Evolutionary conservation across 1,140 invertebrate species (phyloP).

Genomic region (Euura lappo): DNA sequence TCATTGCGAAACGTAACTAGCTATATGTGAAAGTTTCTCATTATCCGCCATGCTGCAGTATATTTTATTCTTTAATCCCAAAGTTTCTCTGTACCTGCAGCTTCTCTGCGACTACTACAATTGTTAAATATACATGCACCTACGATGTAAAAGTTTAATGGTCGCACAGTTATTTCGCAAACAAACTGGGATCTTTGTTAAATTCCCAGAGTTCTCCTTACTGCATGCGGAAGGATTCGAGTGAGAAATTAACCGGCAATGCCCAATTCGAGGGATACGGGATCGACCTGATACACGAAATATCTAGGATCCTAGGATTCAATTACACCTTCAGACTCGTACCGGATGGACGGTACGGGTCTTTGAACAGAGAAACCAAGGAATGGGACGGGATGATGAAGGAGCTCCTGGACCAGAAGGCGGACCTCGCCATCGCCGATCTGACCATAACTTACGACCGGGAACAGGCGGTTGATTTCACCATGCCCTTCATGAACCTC

Average conservation of each 20-base stretch:
- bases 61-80: too few species aligned
- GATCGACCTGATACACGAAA: constrained; percentile 86
- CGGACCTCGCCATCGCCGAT: constrained; percentile 91
- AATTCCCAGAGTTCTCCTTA: constrained; percentile 83
- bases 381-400: constrained; percentile 96
- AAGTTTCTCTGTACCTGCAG: too few species aligned
- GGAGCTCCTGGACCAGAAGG: constrained; percentile 87
- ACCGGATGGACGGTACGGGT: constrained; percentile 83
- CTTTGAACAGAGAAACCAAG: constrained; percentile 75
- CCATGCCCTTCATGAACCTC: constrained; percentile 95
- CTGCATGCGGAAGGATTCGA: constrained; percentile 87
- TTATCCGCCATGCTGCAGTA: background rate
- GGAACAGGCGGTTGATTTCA: constrained; percentile 91
- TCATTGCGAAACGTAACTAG: constrained; percentile 11
- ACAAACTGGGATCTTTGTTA: too few species aligned
- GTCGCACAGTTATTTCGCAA: too few species aligned
- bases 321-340: constrained; percentile 87
- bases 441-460: constrained; percentile 92
- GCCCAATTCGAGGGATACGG: constrained; percentile 89
- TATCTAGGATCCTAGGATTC: constrained; percentile 87
- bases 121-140: too few species aligned
- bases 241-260: constrained; percentile 80
- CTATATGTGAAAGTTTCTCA: constrained; percentile 3
- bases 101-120: too few species aligned
- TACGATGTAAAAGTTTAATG: too few species aligned